Conservation (phyloP, 2,113 vertebrate genomes). For the Ameiurus melas region DNA sequence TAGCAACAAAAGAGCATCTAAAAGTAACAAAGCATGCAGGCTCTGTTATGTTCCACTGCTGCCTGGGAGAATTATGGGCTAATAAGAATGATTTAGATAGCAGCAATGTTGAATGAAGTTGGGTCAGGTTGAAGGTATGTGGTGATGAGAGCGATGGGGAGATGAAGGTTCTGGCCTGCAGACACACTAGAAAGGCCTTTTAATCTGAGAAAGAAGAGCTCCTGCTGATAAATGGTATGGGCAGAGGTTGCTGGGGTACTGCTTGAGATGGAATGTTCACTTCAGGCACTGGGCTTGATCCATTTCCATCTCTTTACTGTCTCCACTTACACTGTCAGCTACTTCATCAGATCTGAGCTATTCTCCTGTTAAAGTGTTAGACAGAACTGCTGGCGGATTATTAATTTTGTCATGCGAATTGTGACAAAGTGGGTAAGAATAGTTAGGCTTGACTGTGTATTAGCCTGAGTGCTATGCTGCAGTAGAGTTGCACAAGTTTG, state of each 20-base stretch:
- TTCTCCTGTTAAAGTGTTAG: conserved; percentile 45
- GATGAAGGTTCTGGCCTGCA: conserved; percentile 58
- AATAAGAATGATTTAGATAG: conserved; percentile 44
- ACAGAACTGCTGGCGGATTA: conserved; percentile 17
- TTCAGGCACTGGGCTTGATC: conserved; percentile 48
- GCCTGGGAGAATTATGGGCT: conserved; percentile 6
- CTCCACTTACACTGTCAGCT: conserved; percentile 50
- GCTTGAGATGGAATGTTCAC: conserved; percentile 48
- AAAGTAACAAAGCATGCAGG: not conserved
- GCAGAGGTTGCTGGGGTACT: conserved; percentile 45
- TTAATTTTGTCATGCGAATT: conserved; percentile 9
- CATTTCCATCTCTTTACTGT: conserved; percentile 52
- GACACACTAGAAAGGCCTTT: conserved; percentile 58
- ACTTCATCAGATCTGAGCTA: conserved; percentile 55
- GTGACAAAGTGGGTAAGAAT: conserved; percentile 9
- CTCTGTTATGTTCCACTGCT: not conserved
- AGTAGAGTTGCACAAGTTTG: not conserved
- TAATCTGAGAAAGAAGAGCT: conserved; percentile 53
- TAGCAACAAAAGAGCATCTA: not conserved
- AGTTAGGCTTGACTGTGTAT: not conserved
- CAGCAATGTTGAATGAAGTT: conserved; percentile 14
- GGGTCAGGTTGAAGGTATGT: conserved; percentile 23
- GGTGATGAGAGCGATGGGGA: conserved; percentile 31
- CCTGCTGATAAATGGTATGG: conserved; percentile 59
- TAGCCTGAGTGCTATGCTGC: not conserved